phyloP scores from a whole-genome alignment of 2,113 vertebrate genomes.

The Podarcis raffonei region DNA sequence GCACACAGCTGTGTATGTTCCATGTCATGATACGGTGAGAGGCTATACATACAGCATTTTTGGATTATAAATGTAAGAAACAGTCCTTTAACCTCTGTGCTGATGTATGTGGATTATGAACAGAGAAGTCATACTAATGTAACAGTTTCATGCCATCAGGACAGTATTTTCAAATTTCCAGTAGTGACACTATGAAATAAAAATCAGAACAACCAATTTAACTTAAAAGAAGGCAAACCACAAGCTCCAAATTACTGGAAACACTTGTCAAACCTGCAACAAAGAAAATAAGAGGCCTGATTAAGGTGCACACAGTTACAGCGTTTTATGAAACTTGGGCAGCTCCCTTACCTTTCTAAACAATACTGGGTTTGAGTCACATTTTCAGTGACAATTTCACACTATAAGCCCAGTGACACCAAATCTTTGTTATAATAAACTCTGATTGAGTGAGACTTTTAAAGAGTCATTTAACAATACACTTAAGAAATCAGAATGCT shows the following conservation, averaged over 20 bases:
- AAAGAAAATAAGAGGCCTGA: constrained; percentile 74
- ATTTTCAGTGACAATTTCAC: constrained; percentile 50
- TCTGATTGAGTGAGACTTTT: constrained; percentile 23
- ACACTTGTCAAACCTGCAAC: constrained; percentile 80
- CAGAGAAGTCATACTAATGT: constrained; percentile 45
- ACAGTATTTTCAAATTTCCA: constrained; percentile 46
- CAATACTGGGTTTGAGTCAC: constrained; percentile 44
- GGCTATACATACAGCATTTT: not conserved
- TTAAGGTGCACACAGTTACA: constrained; percentile 81
- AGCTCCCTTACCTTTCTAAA: constrained; percentile 35
- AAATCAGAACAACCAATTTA: constrained; percentile 38
- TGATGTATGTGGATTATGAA: constrained; percentile 20
- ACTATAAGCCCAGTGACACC: constrained; percentile 26
- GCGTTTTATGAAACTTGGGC: constrained; percentile 14
- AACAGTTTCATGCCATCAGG: not conserved
- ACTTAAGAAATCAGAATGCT: constrained; percentile 31
- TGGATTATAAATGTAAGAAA: not conserved
- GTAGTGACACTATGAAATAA: constrained; percentile 39
- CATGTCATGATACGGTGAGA: not conserved
- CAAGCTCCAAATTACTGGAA: constrained; percentile 61
- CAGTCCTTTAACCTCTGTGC: fast-evolving
- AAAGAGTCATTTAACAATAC: constrained; percentile 31
- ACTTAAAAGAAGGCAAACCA: constrained; percentile 52
- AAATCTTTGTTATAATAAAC: not conserved
- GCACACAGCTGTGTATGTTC: not conserved